Conservation (phyloP, 2,888 invertebrate genomes). For the Athalia cordata region DNA sequence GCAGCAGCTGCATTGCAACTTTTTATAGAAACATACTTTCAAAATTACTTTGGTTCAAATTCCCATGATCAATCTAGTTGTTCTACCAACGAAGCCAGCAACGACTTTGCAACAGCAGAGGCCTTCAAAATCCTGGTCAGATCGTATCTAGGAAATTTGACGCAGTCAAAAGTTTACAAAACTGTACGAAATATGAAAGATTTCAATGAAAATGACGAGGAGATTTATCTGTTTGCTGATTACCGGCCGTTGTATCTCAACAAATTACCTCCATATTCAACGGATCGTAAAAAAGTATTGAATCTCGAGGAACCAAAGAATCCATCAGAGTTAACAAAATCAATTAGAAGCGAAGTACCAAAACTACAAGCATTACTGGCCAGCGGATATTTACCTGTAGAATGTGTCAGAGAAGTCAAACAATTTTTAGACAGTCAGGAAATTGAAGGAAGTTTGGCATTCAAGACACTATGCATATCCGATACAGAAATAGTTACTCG, state of each 20-base stretch:
- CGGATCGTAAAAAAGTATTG: constrained; percentile 59
- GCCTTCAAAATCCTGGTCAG: constrained; percentile 79
- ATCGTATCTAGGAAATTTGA: constrained; percentile 77
- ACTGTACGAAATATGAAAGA: constrained; percentile 53
- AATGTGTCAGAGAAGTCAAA: constrained; percentile 78
- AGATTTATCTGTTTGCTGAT: constrained; percentile 73
- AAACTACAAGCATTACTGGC: constrained; percentile 78
- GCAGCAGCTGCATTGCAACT: constrained; percentile 70
- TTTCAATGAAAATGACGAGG: constrained; percentile 56
- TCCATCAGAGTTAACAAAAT: constrained; percentile 52
- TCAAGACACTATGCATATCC: constrained; percentile 74
- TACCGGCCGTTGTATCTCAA: constrained; percentile 74
- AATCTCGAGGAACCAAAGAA: constrained; percentile 56
- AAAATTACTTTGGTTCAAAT: constrained; percentile 58
- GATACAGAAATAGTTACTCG: constrained; percentile 75
- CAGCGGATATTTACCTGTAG: constrained; percentile 75
- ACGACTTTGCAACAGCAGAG: constrained; percentile 74
- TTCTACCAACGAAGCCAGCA: constrained; percentile 63
- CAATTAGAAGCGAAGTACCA: constrained; percentile 61
- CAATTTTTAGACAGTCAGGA: constrained; percentile 78
- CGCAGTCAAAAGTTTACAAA: constrained; percentile 65
- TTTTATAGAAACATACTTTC: constrained; percentile 69
- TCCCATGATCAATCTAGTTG: constrained; percentile 22
- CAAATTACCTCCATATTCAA: constrained; percentile 74
- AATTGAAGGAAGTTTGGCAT: constrained; percentile 76